phyloP scores from a whole-genome alignment of 1,140 invertebrate genomes.

The Conopomorpha cramerella region DNA sequence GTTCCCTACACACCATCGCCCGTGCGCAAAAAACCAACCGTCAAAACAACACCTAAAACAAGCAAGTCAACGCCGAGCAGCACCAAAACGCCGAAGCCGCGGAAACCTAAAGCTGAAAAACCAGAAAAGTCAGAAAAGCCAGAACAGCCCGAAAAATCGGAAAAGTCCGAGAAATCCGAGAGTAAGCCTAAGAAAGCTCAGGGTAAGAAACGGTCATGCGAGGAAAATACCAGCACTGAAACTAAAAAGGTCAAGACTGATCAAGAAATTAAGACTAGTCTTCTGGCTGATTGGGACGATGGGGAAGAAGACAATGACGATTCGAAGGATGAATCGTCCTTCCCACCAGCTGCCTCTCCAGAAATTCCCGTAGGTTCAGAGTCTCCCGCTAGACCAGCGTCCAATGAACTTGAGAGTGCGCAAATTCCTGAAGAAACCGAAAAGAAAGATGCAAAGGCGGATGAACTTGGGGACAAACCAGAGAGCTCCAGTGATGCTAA shows the following conservation, averaged over 20 bases:
- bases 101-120: slow-evolving; percentile 24
- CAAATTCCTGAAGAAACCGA: slow-evolving; percentile 16
- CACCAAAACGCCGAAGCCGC: slow-evolving; percentile 26
- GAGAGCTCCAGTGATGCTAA: slow-evolving; percentile 41
- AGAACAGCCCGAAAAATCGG: slow-evolving; percentile 16
- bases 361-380: slow-evolving; percentile 47
- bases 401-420: slow-evolving; percentile 24
- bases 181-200: slow-evolving; percentile 12
- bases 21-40: slow-evolving; percentile 26
- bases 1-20: slow-evolving; percentile 46
- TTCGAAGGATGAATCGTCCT: slow-evolving; percentile 17
- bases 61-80: slow-evolving; percentile 27
- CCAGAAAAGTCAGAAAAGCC: too few species aligned
- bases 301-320: slow-evolving; percentile 46
- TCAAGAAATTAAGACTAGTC: slow-evolving; percentile 55
- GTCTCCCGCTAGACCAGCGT: slow-evolving; percentile 33
- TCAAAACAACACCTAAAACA: slow-evolving; percentile 13
- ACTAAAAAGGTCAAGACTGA: slow-evolving; percentile 47
- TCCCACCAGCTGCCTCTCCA: slow-evolving; percentile 35
- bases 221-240: slow-evolving; percentile 19
- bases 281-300: slow-evolving; percentile 58
- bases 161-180: slow-evolving; percentile 1
- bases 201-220: slow-evolving; percentile 24
- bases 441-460: slow-evolving; percentile 15
- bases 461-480: slow-evolving; percentile 24